These are phyloP conservation scores for Tragelaphus strepsiceros DNA, from an alignment of 2,113 vertebrate genomes.

Conservation along the genomic window DNA sequence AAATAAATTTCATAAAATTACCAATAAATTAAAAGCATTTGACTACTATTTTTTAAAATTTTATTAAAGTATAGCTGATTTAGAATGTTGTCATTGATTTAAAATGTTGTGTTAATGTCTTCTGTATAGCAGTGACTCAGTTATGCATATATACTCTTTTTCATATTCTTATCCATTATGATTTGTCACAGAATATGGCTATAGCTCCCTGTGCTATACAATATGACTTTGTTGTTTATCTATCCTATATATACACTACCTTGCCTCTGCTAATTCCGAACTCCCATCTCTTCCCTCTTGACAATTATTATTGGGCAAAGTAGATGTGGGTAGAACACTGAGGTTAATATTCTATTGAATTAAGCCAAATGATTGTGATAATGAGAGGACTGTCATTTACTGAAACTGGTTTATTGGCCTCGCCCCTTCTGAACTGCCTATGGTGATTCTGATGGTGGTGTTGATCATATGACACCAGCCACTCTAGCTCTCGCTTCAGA, in stretches of 20 bases:
- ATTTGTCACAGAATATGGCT: background rate
- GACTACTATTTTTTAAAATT: background rate
- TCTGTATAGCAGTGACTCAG: background rate
- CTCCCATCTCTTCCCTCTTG: background rate
- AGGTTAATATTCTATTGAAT: background rate
- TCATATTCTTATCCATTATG: background rate
- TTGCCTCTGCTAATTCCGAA: background rate
- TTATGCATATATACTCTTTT: background rate
- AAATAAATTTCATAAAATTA: background rate
- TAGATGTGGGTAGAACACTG: background rate
- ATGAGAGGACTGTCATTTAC: accelerated
- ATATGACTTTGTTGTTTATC: background rate
- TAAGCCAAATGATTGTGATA: background rate
- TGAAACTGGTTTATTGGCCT: background rate
- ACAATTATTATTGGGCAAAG: background rate
- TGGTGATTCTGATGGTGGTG: no score
- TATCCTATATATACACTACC: background rate
- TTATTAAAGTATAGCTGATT: background rate
- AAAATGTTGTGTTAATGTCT: background rate
- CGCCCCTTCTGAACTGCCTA: accelerated
- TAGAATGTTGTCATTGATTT: background rate
- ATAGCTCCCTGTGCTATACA: background rate
- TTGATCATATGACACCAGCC: background rate
- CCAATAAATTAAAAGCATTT: background rate
- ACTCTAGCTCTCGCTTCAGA: background rate